These are phyloP conservation scores for Lycodopsis pacificus DNA, from an alignment of 2,797 vertebrate genomes.

Conservation along the genomic window DNA sequence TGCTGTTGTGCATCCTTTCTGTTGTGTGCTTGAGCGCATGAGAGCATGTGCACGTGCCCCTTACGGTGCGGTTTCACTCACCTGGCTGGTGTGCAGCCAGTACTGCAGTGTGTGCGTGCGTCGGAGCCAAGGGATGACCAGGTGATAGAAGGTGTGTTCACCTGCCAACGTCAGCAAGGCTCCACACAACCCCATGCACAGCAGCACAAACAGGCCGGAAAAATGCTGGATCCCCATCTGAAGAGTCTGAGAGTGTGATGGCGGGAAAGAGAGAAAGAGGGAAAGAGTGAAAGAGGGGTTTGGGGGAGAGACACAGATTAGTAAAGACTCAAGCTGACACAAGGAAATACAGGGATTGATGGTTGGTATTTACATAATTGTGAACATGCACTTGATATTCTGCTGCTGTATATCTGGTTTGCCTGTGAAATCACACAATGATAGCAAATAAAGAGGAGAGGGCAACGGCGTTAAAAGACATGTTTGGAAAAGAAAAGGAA, in stretches of 20 bases:
- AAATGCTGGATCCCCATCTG: slow-evolving; percentile 97
- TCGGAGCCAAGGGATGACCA: slow-evolving; percentile 90
- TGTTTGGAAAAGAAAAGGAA: slow-evolving; percentile 36
- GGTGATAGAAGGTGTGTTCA: slow-evolving; percentile 91
- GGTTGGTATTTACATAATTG: slow-evolving; percentile 68
- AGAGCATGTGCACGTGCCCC: neutral
- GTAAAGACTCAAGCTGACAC: slow-evolving; percentile 36
- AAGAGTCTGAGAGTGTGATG: slow-evolving; percentile 83
- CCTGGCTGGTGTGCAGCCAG: slow-evolving; percentile 97
- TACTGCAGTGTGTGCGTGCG: slow-evolving; percentile 89
- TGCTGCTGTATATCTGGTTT: slow-evolving; percentile 40
- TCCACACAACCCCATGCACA: slow-evolving; percentile 92
- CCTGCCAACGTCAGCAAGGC: slow-evolving; percentile 91
- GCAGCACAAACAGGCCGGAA: slow-evolving; percentile 92
- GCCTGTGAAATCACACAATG: slow-evolving; percentile 34
- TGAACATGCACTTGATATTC: slow-evolving; percentile 58
- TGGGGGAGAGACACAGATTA: slow-evolving; percentile 46
- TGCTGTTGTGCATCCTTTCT: slow-evolving; percentile 4
- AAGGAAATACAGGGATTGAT: slow-evolving; percentile 53
- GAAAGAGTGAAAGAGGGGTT: neutral
- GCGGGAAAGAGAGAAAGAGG: neutral
- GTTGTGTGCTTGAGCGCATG: neutral
- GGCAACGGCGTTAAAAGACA: slow-evolving; percentile 31
- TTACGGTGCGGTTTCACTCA: slow-evolving; percentile 54
- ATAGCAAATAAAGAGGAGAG: slow-evolving; percentile 38